phyloP scores from a whole-genome alignment of 2,797 vertebrate species.

The Furcifer pardalis region DNA sequence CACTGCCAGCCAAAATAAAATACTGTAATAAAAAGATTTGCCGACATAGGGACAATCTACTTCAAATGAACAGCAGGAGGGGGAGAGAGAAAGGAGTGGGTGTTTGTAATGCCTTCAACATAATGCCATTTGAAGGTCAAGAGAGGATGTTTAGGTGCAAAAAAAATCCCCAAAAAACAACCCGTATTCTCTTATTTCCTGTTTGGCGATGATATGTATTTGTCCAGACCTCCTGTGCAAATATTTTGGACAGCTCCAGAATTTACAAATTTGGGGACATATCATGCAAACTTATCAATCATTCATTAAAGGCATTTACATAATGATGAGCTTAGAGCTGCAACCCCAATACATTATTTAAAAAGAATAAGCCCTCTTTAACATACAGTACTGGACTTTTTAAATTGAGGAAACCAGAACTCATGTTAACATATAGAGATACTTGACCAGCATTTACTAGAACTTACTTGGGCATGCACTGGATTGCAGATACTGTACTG shows the following conservation, averaged over 20 bases:
- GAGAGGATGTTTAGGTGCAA: background rate
- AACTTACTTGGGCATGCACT: no score
- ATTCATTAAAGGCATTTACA: background rate
- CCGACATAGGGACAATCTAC: background rate
- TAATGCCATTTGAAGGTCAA: slow-evolving; percentile 11
- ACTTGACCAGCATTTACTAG: no score
- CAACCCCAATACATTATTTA: background rate
- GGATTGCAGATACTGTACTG: no score
- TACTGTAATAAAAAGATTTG: background rate
- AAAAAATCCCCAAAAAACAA: no score
- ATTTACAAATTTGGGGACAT: background rate
- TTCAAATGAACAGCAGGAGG: background rate
- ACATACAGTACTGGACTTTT: background rate
- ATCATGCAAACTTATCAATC: background rate
- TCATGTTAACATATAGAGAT: no score
- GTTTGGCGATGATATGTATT: background rate
- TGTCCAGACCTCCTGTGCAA: background rate
- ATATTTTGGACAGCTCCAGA: background rate
- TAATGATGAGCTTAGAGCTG: background rate
- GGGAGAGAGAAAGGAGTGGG: background rate
- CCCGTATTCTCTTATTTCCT: background rate
- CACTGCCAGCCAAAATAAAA: background rate
- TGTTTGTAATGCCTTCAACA: background rate
- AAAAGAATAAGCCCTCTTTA: background rate
- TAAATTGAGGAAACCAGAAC: background rate